Percentiles rank a stretch among this genome's conserved stretches.
Evolutionary conservation across 2,113 vertebrate genomes (phyloP).

Genomic region (Proterorhinus semilunaris): DNA sequence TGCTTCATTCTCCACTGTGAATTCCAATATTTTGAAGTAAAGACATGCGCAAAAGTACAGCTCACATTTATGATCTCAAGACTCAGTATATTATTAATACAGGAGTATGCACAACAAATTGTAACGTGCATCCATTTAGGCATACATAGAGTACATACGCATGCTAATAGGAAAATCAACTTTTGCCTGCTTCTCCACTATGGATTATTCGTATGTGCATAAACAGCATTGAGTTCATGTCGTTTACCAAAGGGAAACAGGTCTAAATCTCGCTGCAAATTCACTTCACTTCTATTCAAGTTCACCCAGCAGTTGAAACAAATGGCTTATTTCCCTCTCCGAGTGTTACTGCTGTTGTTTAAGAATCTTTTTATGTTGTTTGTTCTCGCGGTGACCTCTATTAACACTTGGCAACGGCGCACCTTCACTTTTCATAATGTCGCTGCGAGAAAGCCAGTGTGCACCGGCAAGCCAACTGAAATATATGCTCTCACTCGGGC

Average conservation of each 20-base stretch:
- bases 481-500: constrained; percentile 38
- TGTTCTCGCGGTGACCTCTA: constrained; percentile 63
- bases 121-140: too few species aligned
- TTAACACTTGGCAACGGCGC: constrained; percentile 69
- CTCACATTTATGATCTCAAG: too few species aligned
- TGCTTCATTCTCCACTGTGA: too few species aligned
- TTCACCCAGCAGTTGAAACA: constrained; percentile 3
- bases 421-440: constrained; percentile 46
- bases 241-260: background rate
- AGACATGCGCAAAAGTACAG: too few species aligned
- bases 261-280: background rate
- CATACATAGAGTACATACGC: too few species aligned
- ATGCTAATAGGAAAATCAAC: too few species aligned
- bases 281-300: background rate
- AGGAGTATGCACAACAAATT: too few species aligned
- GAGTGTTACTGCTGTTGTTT: constrained; percentile 41
- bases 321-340: constrained; percentile 42
- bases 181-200: too few species aligned
- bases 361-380: constrained; percentile 55
- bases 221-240: background rate
- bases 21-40: too few species aligned
- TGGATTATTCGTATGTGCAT: too few species aligned
- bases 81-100: too few species aligned
- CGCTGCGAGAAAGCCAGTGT: constrained; percentile 24
- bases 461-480: constrained; percentile 42